phyloP scores from a whole-genome alignment of 1,140 invertebrate species.

The Trichoplusia ni region DNA sequence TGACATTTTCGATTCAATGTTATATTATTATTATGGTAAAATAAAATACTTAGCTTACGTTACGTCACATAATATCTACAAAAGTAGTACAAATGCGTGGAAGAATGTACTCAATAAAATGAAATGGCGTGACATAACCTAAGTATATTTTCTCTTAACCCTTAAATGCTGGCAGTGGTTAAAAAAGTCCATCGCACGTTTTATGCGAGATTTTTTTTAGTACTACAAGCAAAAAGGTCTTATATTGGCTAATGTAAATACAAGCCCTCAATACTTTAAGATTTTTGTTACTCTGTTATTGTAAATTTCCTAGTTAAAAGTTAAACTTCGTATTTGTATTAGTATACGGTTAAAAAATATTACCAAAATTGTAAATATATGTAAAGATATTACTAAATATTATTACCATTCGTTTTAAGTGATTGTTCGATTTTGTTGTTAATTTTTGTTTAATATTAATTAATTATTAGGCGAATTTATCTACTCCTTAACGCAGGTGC shows the following conservation, averaged over 20 bases:
- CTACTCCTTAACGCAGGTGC: conserved; percentile 25
- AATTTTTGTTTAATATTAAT: conserved; percentile 76
- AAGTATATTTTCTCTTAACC: background rate
- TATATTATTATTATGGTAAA: conserved; percentile 6
- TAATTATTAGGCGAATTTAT: conserved; percentile 35
- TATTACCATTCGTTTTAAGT: conserved; percentile 80
- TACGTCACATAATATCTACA: background rate
- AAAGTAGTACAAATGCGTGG: background rate
- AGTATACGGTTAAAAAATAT: conserved; percentile 74
- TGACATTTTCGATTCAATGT: conserved; percentile 22
- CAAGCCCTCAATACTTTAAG: conserved; percentile 45
- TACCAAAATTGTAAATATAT: conserved; percentile 80
- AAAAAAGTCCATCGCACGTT: background rate
- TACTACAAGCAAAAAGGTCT: background rate
- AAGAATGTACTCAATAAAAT: background rate
- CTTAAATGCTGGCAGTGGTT: background rate
- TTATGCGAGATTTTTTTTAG: background rate
- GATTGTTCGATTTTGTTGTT: conserved; percentile 79
- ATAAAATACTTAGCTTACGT: conserved; percentile 12
- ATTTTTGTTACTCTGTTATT: conserved; percentile 70
- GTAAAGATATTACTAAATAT: conserved; percentile 79
- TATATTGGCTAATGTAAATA: conserved; percentile 63
- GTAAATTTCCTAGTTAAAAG: conserved; percentile 65
- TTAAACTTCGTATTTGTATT: conserved; percentile 74
- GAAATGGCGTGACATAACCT: background rate